phyloP scores from a whole-genome alignment of 2,888 invertebrate species.

The Stomorhina lunata region DNA sequence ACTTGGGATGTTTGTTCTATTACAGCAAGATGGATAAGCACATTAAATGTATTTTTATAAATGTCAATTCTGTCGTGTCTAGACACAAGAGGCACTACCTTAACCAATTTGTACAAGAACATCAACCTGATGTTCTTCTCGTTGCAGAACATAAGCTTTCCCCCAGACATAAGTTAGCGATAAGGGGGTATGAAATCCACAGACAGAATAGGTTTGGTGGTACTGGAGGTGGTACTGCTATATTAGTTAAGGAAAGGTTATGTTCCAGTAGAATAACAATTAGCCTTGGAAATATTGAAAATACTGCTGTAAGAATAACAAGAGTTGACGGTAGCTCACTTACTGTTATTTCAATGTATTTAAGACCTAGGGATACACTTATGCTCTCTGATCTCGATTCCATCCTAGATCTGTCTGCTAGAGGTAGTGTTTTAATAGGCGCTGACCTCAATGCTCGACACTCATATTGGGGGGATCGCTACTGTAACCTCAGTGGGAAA shows the following conservation, averaged over 20 bases:
- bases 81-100: no score
- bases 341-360: background rate
- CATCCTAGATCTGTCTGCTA: background rate
- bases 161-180: background rate
- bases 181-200: background rate
- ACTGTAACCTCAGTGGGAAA: no score
- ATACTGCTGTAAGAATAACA: background rate
- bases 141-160: no score
- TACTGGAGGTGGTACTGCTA: background rate
- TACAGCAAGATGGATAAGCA: background rate
- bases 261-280: background rate
- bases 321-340: background rate
- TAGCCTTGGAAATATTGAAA: background rate
- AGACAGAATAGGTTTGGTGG: background rate
- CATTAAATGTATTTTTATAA: slow-evolving; percentile 15
- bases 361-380: background rate
- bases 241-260: background rate
- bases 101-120: no score
- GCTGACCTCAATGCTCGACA: no score
- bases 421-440: background rate
- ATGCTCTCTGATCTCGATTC: background rate
- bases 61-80: background rate
- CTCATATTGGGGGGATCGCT: no score
- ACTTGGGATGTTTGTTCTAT: background rate
- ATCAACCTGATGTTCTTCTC: no score